A percentile compares a stretch with the other conserved stretches of the same genome.
phyloP scores from a whole-genome alignment of 2,797 vertebrate species.

The Liparis tanakae region DNA sequence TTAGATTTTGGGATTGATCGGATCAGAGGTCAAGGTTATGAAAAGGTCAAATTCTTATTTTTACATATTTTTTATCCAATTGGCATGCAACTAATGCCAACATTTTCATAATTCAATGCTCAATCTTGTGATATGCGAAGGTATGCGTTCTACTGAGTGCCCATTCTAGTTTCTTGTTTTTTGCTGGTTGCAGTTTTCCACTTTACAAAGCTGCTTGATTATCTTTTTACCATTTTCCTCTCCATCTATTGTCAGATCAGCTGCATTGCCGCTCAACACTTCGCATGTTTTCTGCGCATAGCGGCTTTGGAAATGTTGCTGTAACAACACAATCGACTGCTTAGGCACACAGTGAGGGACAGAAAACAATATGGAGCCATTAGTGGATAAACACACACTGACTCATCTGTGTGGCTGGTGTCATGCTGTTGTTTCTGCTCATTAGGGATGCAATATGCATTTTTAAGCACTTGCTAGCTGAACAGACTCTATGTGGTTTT shows the following conservation, averaged over 20 bases:
- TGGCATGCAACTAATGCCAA: no score
- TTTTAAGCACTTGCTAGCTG: conserved; percentile 42
- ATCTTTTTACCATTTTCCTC: conserved; percentile 4
- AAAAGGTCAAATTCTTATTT: no score
- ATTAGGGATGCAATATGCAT: conserved; percentile 49
- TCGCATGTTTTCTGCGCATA: background rate
- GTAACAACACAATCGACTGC: conserved; percentile 28
- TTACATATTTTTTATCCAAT: no score
- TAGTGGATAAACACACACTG: conserved; percentile 53
- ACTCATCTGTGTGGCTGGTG: conserved; percentile 57
- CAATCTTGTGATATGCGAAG: no score
- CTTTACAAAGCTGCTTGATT: conserved; percentile 7
- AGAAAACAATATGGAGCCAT: conserved; percentile 53
- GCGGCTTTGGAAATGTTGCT: conserved; percentile 24
- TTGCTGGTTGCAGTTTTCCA: conserved; percentile 6
- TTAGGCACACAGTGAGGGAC: conserved; percentile 38
- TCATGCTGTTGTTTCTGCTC: conserved; percentile 48
- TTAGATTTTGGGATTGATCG: no score
- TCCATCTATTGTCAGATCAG: conserved; percentile 2
- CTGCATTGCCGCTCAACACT: conserved; percentile 1
- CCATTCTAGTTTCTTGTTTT: background rate
- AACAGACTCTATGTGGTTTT: conserved; percentile 23
- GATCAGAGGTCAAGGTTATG: no score
- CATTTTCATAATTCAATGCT: no score
- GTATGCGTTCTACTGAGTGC: no score